Conservation (phyloP, 2,113 vertebrate species). For the Tachysurus fulvidraco region DNA sequence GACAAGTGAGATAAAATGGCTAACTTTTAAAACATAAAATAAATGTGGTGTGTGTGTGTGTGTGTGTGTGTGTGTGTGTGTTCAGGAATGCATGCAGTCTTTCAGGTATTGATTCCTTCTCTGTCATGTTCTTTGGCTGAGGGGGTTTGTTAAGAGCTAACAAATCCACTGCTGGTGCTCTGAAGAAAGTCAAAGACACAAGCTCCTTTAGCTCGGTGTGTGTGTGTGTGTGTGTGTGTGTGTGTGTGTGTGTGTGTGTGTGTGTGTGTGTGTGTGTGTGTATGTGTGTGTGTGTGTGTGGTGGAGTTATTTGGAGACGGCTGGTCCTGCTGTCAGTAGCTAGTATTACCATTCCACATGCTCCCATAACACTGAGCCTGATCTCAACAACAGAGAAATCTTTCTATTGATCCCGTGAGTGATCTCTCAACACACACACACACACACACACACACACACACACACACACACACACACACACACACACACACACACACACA, state of each 20-base stretch:
- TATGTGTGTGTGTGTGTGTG: constrained; percentile 1
- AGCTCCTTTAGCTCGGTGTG: not conserved
- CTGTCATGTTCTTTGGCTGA: constrained; percentile 15
- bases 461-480: not conserved
- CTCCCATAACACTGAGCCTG: not conserved
- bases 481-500: constrained; percentile 21
- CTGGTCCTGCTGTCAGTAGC: not conserved
- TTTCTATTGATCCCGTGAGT: constrained; percentile 12
- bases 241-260: constrained; percentile 12
- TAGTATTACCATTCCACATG: constrained; percentile 15
- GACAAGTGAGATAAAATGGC: not conserved
- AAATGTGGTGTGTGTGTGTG: not conserved
- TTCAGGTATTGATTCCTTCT: constrained; percentile 23
- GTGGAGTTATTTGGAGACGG: constrained; percentile 1
- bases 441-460: constrained; percentile 17
- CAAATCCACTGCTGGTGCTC: constrained; percentile 23
- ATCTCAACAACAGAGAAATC: constrained; percentile 15
- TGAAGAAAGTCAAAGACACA: constrained; percentile 3
- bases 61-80: not conserved
- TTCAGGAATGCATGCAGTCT: constrained; percentile 12
- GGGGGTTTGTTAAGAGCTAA: constrained; percentile 20
- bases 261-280: constrained; percentile 1
- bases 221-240: not conserved
- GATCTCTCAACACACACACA: not conserved
- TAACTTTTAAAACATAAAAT: not conserved